These are phyloP conservation scores for Brachyalestes nurse DNA, from an alignment of 2,797 vertebrate genomes.

Conservation along the genomic window DNA sequence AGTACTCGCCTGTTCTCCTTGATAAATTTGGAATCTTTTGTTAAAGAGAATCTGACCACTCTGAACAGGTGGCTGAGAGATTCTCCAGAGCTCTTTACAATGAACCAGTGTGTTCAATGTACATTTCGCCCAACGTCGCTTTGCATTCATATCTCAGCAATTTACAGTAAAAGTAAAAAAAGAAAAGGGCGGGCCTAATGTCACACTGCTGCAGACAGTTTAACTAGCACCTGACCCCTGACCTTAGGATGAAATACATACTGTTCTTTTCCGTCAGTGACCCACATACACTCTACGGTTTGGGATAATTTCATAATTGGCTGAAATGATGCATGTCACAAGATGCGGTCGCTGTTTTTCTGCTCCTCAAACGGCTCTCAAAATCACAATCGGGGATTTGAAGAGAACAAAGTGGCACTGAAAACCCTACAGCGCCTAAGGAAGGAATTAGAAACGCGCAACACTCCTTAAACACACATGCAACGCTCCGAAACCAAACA, in stretches of 20 bases:
- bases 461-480: background rate
- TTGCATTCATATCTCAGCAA: background rate
- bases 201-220: background rate
- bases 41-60: too few species aligned
- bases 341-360: slow-evolving; percentile 21
- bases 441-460: slow-evolving; percentile 1
- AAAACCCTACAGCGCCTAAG: background rate
- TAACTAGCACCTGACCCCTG: background rate
- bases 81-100: background rate
- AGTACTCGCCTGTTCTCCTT: too few species aligned
- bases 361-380: background rate
- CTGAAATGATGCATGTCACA: slow-evolving; percentile 56
- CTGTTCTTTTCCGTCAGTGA: slow-evolving; percentile 23
- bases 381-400: background rate
- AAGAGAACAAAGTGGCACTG: background rate
- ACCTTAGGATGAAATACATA: slow-evolving; percentile 20
- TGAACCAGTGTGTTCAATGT: background rate
- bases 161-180: slow-evolving; percentile 10
- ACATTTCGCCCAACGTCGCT: background rate
- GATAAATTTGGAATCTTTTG: too few species aligned
- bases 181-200: background rate
- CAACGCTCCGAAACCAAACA: background rate
- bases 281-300: slow-evolving; percentile 6
- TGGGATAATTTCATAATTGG: slow-evolving; percentile 49
- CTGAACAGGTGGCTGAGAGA: background rate